Evolutionary conservation across 2,113 vertebrate genomes (phyloP), one percentile per base, ranked within the genome.

Genomic region (Synodontis membranacea): DNA sequence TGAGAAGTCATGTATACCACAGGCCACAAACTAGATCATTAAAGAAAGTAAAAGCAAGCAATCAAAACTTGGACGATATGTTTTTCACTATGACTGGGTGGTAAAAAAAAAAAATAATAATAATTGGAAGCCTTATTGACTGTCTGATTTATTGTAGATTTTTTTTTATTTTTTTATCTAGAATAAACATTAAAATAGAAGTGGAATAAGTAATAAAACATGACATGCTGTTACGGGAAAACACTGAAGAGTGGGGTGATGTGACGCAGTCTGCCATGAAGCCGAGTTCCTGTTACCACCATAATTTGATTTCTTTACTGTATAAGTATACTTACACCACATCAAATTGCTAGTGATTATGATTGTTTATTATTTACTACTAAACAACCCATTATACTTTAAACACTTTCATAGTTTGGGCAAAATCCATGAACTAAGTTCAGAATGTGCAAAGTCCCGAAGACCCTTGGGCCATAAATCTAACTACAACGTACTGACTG

Each of bases 1-100:
- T 82, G 80, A 87, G 68, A 86, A 75, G 72, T n/a, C n/a, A n/a
- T n/a, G n/a, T 83, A 72, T 74, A 83, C 84, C 83, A 68, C 74
- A 85, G 15, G 37, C n/a, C 46, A 58, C 72, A 86, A 75, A 68
- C 80, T 85, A 52, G 37, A 86, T 37, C 80, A 79, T 44, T 70
- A 25, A 82, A 60, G 17, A 25, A 68, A 56, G 52, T 19, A 37
- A 46, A 84, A 68, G 84, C 58, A 82, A 79, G 75, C 66, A 78
- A 17, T 9, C 46, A 78, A 75, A 54, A 17, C 31, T 21, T 72
- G 50, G 25, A 82, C 64, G n/a, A 66, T 79, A 48, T 34, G 76
- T 50, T 85, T 78, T 78, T 60, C 9, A 25, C 42, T 50, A 31
- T 12, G 54, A 56, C 31, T 37, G 44, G 37, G 83, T 62, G 54